A percentile compares a stretch with the other conserved stretches of the same genome.
Evolutionary conservation across 2,888 invertebrate species (phyloP).

Genomic region (Pristionchus maxplancki): DNA sequence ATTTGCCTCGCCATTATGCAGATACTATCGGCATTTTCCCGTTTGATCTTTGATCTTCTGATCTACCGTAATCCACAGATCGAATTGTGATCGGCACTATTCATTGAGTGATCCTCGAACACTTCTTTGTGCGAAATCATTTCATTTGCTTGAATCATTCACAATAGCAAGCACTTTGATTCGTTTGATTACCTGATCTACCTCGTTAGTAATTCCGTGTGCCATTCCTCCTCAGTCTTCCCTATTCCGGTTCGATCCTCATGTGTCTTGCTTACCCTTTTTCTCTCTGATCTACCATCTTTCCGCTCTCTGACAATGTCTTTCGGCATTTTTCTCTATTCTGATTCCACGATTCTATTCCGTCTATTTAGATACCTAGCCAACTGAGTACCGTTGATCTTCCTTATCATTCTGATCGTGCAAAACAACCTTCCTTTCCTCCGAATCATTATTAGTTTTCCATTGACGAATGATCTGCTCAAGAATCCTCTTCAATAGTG

Average conservation of each 20-base stretch:
- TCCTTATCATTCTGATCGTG: not conserved
- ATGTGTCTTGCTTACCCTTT: slow-evolving; percentile 19
- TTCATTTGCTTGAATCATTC: not conserved
- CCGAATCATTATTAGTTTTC: not conserved
- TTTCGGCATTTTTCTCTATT: not conserved
- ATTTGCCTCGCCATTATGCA: slow-evolving; percentile 20
- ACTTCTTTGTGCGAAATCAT: not conserved
- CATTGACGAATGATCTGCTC: not conserved
- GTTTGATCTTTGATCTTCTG: slow-evolving; percentile 19
- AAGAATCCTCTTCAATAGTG: not conserved
- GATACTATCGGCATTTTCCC: not conserved
- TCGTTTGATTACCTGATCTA: not conserved
- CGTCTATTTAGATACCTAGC: not conserved
- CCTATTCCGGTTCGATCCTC: slow-evolving; percentile 27
- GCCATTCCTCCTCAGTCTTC: not conserved
- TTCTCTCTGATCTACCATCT: slow-evolving; percentile 8
- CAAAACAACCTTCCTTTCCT: not conserved
- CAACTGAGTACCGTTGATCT: not conserved
- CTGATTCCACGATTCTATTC: too few relatives aligned
- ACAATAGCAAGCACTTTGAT: not conserved
- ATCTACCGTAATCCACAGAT: slow-evolving; percentile 13
- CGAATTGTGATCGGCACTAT: not conserved
- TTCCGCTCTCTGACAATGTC: not conserved
- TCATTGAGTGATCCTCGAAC: not conserved
- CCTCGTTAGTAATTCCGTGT: not conserved